Evolutionary conservation across 1,140 invertebrate genomes (phyloP), one percentile per base, ranked within the genome.

Genomic region (Leptinotarsa lineolata): DNA sequence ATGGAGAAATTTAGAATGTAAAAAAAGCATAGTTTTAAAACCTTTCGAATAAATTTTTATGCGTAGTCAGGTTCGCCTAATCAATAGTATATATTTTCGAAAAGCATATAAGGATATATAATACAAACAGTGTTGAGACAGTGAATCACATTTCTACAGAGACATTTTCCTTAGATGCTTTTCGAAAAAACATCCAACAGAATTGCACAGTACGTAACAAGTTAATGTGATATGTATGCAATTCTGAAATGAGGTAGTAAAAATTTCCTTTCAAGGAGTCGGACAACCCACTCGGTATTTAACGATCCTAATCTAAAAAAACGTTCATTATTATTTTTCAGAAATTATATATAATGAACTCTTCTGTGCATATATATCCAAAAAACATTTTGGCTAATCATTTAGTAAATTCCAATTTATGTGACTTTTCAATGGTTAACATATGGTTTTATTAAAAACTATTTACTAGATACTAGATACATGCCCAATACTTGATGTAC

Each of bases 1-100:
- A 75, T 74, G 67, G 44, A 68, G 30, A 68, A 71, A 77, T 72
- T 76, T 79, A 76, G 72, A 77, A 63, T 70, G 45, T 74, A 75
- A 59, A 70, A 73, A 58, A 64, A 67, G 8, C 16, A 16, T 5
- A 11, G n/a, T 44, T 67, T 67, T 15, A 18, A 45, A 63, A n/a
- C 61, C 61, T 63, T 63, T 63, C 61, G 61, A 30, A 63, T 11
- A 39, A 39, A 39, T 39, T 39, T 39, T 8, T 39, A 39, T 2
- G 20, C 4, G 61, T 54, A 54, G 48, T 16, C 48, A 54, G 48
- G 48, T 18, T n/a, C 48, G 2, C 48, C 48, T 54, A 54, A 54
- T 54, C 15, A n/a, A 54, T 18, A 54, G n/a, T 18, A 54, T 54
- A 16, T 18, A 54, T 54, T 54, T 54, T 18, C 30, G 15, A 54